phyloP scores from a whole-genome alignment of 1,140 invertebrate genomes.

The Oncopodura yosiiana region DNA sequence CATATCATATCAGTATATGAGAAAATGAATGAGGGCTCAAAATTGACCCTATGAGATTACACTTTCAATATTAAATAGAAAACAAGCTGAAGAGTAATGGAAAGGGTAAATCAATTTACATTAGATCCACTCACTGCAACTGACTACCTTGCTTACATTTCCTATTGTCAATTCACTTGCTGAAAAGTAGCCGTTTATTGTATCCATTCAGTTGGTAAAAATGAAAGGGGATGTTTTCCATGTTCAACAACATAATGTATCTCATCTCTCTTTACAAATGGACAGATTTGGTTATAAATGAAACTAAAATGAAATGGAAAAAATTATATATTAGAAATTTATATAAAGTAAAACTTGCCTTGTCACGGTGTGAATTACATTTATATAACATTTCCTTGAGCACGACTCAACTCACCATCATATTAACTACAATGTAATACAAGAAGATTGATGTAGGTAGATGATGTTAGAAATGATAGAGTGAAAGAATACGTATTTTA shows the following conservation, averaged over 20 bases:
- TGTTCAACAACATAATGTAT: no score
- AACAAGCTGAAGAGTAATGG: neutral
- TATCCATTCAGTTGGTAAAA: neutral
- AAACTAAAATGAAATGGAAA: no score
- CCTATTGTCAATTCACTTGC: no score
- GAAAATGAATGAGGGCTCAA: no score
- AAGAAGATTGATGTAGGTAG: conserved; percentile 6
- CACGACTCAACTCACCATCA: neutral
- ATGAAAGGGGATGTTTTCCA: neutral
- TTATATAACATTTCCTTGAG: no score
- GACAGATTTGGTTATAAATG: no score
- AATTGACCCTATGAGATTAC: conserved; percentile 15
- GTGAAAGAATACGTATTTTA: neutral
- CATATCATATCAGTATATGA: no score
- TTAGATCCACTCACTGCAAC: conserved; percentile 8
- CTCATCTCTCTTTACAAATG: no score
- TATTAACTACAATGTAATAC: no score
- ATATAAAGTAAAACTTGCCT: conserved; percentile 11
- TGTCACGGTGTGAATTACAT: conserved; percentile 17
- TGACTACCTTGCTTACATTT: neutral
- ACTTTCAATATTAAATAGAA: neutral
- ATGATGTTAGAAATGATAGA: neutral
- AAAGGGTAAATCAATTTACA: conserved; percentile 18
- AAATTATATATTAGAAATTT: neutral
- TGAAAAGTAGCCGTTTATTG: neutral